Evolutionary conservation across 2,888 invertebrate species (phyloP), one percentile per base, ranked within the genome.

Genomic region (Tenthredo notha): DNA sequence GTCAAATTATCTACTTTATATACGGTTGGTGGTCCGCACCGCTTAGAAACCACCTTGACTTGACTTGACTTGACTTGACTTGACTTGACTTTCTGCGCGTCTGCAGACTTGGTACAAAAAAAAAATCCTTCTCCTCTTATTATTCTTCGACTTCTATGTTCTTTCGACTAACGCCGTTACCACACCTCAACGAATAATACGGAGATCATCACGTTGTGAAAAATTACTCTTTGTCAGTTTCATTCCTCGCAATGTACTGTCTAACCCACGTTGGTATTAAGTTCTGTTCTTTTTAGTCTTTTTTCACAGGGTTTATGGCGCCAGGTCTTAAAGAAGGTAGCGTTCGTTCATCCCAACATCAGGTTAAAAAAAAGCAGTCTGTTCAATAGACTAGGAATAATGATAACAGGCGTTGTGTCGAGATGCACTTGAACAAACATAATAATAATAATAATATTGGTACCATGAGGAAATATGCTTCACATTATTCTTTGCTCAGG

Each of bases 1-100:
- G 84, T 74, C 85, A 87, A 86, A 83, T 83, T 83, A 70, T 83
- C 83, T 70, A 70, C 83, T 67, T 83, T 70, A 83, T 83, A 83
- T 70, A 83, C 83, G 67, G 67, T 33, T 67, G 29, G 29, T 67
- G 61, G 61, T 61, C 61, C 61, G 29, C 67, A 67, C 67, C 33
- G 67, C 50, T 43, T 12, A 61, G n/a, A 61, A 61, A 61, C 58
- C 58, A n/a, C 78, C 58, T n/a, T 50, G 47, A 3, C 47, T 47
- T 43, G 40, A 43, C 40, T 43, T 43, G 40, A 37, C 12, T 18
- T 21, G 21, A 37, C 12, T 18, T 21, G 10, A 15, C 40, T 40
- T n/a, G 33, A 40, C 43, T 74, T 21, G 50, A 43, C 47, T 74
- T 74, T 74, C 47, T 74, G 40, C 47, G 29, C 74, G 54, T n/a